phyloP scores from a whole-genome alignment of 2,888 invertebrate species.

The Calliphora vomitoria region DNA sequence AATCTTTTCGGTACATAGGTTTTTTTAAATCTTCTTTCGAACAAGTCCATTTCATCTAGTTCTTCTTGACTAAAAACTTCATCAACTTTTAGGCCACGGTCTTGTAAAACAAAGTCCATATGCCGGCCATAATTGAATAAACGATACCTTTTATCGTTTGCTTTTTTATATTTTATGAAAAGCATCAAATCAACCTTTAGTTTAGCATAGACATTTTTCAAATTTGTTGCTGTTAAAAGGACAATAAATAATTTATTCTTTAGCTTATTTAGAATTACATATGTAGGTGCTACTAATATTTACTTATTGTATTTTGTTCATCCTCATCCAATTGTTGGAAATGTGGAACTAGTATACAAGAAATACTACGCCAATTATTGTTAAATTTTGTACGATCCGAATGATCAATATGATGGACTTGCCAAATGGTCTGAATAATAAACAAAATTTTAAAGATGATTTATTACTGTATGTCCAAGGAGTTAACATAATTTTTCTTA shows the following conservation, averaged over 20 bases:
- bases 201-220: not conserved
- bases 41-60: not conserved
- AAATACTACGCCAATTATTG: slow-evolving; percentile 1
- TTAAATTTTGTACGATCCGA: not conserved
- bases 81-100: not conserved
- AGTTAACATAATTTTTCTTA: too few species aligned
- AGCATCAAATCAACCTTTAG: not conserved
- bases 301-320: not conserved
- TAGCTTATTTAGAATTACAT: not conserved
- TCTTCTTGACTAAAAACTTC: slow-evolving; percentile 5
- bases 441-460: not conserved
- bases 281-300: not conserved
- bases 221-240: not conserved
- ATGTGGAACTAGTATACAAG: not conserved
- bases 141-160: not conserved
- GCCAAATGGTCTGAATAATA: slow-evolving; percentile 1
- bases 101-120: not conserved
- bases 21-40: slow-evolving; percentile 15
- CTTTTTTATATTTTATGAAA: not conserved
- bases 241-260: not conserved
- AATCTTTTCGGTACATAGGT: not conserved
- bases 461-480: too few species aligned
- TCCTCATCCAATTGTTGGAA: not conserved
- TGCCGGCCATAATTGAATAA: not conserved
- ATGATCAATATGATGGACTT: not conserved